Percentiles rank a stretch among this genome's conserved stretches.
These are phyloP conservation scores for Cotesia vestalis DNA, from an alignment of 1,140 invertebrate species.

Conservation along the genomic window DNA sequence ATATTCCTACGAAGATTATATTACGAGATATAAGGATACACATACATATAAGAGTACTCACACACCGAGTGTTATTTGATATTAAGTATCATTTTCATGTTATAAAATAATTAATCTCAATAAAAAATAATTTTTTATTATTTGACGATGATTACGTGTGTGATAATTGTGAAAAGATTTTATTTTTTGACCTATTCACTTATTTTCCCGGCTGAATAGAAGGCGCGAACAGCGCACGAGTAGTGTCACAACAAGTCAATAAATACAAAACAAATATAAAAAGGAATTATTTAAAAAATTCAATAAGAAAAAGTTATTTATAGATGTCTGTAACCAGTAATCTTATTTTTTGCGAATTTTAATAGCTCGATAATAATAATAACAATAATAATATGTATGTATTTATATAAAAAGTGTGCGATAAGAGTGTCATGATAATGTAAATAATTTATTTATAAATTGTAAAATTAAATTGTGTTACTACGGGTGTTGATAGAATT, in stretches of 20 bases:
- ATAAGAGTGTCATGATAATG: not conserved
- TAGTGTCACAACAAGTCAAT: slow-evolving; percentile 23
- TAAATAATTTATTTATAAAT: not conserved
- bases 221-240: slow-evolving; percentile 2
- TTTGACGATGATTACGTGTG: not conserved
- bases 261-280: slow-evolving; percentile 1
- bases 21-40: not conserved
- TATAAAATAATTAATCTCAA: slow-evolving; percentile 3
- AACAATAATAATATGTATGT: not conserved
- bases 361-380: slow-evolving; percentile 2
- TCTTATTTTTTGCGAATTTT: slow-evolving; percentile 2
- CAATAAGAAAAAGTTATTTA: slow-evolving; percentile 13
- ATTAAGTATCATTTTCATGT: slow-evolving; percentile 8
- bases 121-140: not conserved
- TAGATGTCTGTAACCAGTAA: slow-evolving; percentile 5
- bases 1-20: slow-evolving; percentile 8
- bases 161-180: not conserved
- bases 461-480: not conserved
- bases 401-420: not conserved
- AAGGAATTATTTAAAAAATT: not conserved
- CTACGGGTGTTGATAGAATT: not conserved
- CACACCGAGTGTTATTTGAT: slow-evolving; percentile 2
- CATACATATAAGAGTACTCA: not conserved
- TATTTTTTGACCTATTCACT: slow-evolving; percentile 6
- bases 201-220: not conserved